phyloP scores from a whole-genome alignment of 2,888 invertebrate species.

The Drosophila cognata region DNA sequence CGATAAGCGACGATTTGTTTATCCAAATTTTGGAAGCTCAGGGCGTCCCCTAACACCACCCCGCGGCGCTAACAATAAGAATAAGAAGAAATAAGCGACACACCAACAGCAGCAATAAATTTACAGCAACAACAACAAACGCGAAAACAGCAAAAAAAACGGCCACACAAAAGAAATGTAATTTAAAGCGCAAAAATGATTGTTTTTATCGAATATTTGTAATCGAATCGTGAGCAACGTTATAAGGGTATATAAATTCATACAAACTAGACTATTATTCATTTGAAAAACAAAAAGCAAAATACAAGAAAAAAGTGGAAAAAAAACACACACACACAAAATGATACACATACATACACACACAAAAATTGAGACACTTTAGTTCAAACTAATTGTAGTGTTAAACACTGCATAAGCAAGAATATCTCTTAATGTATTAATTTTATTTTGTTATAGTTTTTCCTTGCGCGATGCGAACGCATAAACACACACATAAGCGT shows the following conservation, averaged over 20 bases:
- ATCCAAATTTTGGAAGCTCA: slow-evolving; percentile 95
- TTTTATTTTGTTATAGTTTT: slow-evolving; percentile 73
- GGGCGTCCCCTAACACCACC: slow-evolving; percentile 99
- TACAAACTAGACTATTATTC: slow-evolving; percentile 68
- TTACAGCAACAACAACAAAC: slow-evolving; percentile 31
- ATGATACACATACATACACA: slow-evolving; percentile 36
- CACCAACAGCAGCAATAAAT: slow-evolving; percentile 41
- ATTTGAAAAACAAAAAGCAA: slow-evolving; percentile 49
- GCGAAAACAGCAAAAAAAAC: slow-evolving; percentile 33
- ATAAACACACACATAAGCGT: slow-evolving; percentile 28
- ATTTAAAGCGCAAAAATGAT: slow-evolving; percentile 53
- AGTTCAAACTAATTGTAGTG: slow-evolving; percentile 75
- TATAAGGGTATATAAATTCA: slow-evolving; percentile 64
- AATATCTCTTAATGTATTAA: slow-evolving; percentile 76
- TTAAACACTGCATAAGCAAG: slow-evolving; percentile 75
- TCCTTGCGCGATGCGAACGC: slow-evolving; percentile 45
- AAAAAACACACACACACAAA: slow-evolving; percentile 25
- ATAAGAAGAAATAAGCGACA: slow-evolving; percentile 94
- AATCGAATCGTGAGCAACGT: slow-evolving; percentile 77
- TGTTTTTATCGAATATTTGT: slow-evolving; percentile 75
- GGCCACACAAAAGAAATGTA: slow-evolving; percentile 50
- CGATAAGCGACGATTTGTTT: slow-evolving; percentile 98
- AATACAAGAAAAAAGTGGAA: slow-evolving; percentile 35
- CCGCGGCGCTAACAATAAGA: slow-evolving; percentile 96
- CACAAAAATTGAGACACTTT: slow-evolving; percentile 71